Percentiles rank a stretch among this genome's conserved stretches.
phyloP scores from a whole-genome alignment of 2,888 invertebrate species.

The Ptychoptera albimana region DNA sequence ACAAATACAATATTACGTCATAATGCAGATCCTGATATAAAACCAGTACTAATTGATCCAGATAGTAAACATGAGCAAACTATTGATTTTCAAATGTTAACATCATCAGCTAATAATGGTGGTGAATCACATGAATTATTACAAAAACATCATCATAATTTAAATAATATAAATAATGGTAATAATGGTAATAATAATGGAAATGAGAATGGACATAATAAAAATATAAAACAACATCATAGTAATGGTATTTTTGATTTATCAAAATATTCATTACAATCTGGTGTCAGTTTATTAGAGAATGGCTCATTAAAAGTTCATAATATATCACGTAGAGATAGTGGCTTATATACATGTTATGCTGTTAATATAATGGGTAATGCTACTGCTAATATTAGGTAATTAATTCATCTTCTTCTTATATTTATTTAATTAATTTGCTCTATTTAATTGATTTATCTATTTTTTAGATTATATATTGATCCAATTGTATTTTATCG shows the following conservation, averaged over 20 bases:
- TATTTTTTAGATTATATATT: constrained; percentile 44
- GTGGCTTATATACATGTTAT: constrained; percentile 72
- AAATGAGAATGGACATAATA: background rate
- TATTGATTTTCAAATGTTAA: constrained; percentile 21
- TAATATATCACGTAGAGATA: constrained; percentile 58
- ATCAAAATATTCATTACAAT: background rate
- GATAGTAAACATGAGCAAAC: constrained; percentile 20
- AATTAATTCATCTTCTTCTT: constrained; percentile 3
- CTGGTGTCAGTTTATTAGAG: constrained; percentile 46
- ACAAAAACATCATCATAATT: too few species aligned
- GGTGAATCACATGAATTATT: constrained; percentile 9
- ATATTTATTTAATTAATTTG: too few species aligned
- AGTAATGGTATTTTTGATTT: background rate
- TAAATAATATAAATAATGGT: too few species aligned
- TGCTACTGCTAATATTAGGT: constrained; percentile 49
- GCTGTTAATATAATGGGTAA: constrained; percentile 75
- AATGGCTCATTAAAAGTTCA: constrained; percentile 66
- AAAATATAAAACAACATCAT: constrained; percentile 3
- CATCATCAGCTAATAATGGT: constrained; percentile 16
- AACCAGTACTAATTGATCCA: constrained; percentile 23
- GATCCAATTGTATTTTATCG: constrained; percentile 73
- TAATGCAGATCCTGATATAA: constrained; percentile 49
- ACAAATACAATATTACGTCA: constrained; percentile 54
- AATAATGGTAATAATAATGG: too few species aligned
- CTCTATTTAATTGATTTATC: background rate